phyloP scores from a whole-genome alignment of 92 coral and sea anemone genomes.

The Siderastrea radians region DNA sequence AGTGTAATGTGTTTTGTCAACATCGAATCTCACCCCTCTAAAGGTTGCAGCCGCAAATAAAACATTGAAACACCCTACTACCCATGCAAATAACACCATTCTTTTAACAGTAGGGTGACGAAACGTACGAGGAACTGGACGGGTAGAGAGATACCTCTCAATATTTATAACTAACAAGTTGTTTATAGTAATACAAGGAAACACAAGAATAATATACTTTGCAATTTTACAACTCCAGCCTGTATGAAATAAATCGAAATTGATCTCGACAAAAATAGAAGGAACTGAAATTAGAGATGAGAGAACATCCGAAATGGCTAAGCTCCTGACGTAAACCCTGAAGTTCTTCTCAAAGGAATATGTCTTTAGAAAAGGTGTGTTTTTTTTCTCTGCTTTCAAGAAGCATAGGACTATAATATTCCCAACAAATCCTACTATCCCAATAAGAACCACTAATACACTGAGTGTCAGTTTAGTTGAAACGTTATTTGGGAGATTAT shows the following conservation, averaged over 20 bases:
- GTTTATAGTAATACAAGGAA: background rate
- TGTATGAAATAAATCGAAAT: background rate
- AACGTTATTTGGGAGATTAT: background rate
- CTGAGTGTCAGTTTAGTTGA: background rate
- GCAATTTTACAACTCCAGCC: background rate
- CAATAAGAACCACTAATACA: background rate
- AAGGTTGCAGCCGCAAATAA: background rate
- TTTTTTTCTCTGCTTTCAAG: background rate
- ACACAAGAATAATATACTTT: background rate
- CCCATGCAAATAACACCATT: slow-evolving; percentile 6
- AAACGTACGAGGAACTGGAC: background rate
- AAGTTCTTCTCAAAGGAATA: background rate
- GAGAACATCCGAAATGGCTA: background rate
- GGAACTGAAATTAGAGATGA: background rate
- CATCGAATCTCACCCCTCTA: background rate
- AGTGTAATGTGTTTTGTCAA: background rate
- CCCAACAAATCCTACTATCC: background rate
- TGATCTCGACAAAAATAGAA: background rate
- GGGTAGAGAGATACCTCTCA: background rate
- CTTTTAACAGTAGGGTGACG: background rate
- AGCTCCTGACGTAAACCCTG: background rate
- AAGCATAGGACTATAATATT: background rate
- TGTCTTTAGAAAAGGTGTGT: background rate
- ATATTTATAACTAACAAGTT: background rate
- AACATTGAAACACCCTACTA: background rate